Base-by-base conservation (phyloP, 2,797 vertebrate species). In the Spheniscus humboldti region DNA sequence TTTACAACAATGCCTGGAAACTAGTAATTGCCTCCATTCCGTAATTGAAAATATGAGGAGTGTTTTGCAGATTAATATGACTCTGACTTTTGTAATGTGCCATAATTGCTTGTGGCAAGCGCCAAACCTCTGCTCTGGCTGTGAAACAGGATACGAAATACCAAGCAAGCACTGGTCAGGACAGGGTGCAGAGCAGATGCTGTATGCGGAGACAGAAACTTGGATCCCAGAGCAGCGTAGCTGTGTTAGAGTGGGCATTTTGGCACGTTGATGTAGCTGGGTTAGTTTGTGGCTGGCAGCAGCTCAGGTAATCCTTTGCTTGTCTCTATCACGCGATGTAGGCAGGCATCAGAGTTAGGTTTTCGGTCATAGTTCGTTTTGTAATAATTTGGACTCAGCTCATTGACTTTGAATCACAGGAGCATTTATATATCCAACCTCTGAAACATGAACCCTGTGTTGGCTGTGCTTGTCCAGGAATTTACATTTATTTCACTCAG, bases 141-240 rank as follows among this genome's bases (percentile, higher is more conserved):
- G 28, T 45, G n/a, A 52, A 59, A 15, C 9, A 24, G 52, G 23
- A 25, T 22, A 17, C 10, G 28, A 30, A 91, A 37, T 28, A 8
- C 18, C 37, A 37, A 7, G 9, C 8, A 20, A 37, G 33, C 16
- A 2, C 16, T 12, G 69, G 72, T 22, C 43, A 31, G 50, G 35
- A 56, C 43, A 6, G 13, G 12, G 31, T 31, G 41, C 11, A 11
- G 50, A 8, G 14, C 4, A n/a, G 22, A 1, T 59, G 13, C 13
- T 2, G 0, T 3, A 3, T 6, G 10, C 2, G 2, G 33, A 27
- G 33, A 6, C 14, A 18, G 41, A 39, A 48, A 23, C 12, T 18
- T 28, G 3, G n/a, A 31, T 41, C 37, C 52, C 43, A 17, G 50
- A 33, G 55, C 8, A 12, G 18, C 1, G 24, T 18, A 37, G 27